phyloP scores from a whole-genome alignment of 2,888 invertebrate species.

The Plemyria rubiginata region DNA sequence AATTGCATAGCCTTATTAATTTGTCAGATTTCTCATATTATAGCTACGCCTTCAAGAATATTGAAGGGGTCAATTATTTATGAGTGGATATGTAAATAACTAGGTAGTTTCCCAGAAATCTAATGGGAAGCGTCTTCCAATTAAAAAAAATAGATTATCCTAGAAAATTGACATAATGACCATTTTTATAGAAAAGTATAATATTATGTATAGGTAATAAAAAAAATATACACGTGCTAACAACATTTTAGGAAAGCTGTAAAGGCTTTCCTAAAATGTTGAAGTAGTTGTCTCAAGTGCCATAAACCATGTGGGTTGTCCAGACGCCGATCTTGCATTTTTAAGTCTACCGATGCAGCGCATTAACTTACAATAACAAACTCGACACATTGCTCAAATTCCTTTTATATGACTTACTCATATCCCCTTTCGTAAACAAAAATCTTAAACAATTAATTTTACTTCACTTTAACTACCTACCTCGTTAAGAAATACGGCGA shows the following conservation, averaged over 20 bases:
- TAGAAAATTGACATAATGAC: too few species aligned
- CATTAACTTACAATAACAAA: conserved; percentile 67
- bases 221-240: too few species aligned
- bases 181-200: too few species aligned
- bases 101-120: too few species aligned
- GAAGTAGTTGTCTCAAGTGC: conserved; percentile 5
- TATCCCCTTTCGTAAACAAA: conserved; percentile 38
- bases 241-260: too few species aligned
- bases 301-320: conserved; percentile 35
- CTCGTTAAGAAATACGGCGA: conserved; percentile 27
- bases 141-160: too few species aligned
- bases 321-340: conserved; percentile 67
- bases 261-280: conserved; percentile 11
- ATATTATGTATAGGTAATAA: too few species aligned
- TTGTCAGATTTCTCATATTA: too few species aligned
- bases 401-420: conserved; percentile 44
- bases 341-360: conserved; percentile 52
- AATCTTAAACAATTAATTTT: conserved; percentile 11
- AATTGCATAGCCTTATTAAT: not conserved
- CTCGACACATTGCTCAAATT: conserved; percentile 66
- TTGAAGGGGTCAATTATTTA: too few species aligned
- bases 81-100: too few species aligned
- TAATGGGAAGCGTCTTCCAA: too few species aligned
- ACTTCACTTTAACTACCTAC: conserved; percentile 20
- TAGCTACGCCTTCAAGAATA: too few species aligned